These are phyloP conservation scores for Brachionus koreanus DNA, from an alignment of 1,140 invertebrate species.

Conservation along the genomic window DNA sequence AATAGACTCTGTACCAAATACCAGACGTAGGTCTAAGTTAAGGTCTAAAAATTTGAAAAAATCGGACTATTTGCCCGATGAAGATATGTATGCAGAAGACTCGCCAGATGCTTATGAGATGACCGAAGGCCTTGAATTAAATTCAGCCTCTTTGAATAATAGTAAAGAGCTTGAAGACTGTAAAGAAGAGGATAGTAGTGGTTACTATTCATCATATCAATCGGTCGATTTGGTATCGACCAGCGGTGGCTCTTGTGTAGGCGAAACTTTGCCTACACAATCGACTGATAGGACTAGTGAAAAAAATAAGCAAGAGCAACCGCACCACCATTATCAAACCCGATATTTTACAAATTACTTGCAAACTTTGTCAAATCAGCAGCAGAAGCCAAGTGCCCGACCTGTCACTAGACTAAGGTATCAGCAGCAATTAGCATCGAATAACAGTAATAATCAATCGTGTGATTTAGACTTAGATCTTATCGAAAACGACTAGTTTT, in stretches of 20 bases:
- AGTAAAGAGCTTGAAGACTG: constrained; percentile 19
- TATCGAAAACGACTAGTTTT: constrained; percentile 30
- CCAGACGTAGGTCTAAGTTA: neutral
- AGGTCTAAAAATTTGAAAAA: neutral
- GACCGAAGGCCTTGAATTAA: neutral
- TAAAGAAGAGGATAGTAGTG: constrained; percentile 41
- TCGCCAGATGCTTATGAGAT: neutral
- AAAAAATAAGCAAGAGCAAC: constrained; percentile 7
- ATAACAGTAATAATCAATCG: constrained; percentile 4
- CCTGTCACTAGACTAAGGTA: constrained; percentile 30
- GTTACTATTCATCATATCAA: constrained; percentile 41
- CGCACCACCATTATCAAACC: constrained; percentile 39
- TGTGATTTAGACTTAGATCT: constrained; percentile 41
- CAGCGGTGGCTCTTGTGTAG: constrained; percentile 7
- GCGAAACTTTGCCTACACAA: neutral
- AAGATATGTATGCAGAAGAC: neutral
- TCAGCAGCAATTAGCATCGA: constrained; percentile 11
- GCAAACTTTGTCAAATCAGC: neutral
- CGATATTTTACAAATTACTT: constrained; percentile 29
- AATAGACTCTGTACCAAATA: neutral
- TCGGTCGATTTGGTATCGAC: constrained; percentile 34
- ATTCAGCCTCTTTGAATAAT: neutral
- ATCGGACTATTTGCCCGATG: neutral
- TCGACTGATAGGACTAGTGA: neutral
- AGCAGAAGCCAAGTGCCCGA: neutral